A percentile compares a stretch with the other conserved stretches of the same genome.
Evolutionary conservation across 2,797 vertebrate genomes (phyloP).

Genomic region (Gastrophryne carolinensis): DNA sequence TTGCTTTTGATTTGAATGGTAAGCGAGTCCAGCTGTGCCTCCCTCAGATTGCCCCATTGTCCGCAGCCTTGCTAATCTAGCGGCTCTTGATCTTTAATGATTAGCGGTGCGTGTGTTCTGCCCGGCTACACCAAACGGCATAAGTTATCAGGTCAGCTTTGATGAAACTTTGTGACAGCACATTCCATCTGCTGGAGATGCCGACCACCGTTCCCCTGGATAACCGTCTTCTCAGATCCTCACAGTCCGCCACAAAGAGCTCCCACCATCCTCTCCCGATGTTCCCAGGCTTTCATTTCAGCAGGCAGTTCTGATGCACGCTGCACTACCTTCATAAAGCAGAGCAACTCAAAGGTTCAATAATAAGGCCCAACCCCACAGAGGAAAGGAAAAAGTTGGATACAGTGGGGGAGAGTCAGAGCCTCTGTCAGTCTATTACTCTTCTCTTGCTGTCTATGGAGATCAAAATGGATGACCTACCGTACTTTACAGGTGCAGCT

Average conservation of each 20-base stretch:
- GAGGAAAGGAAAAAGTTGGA: too few species aligned
- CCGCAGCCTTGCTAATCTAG: background rate
- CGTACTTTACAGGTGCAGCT: too few species aligned
- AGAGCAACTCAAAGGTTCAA: too few species aligned
- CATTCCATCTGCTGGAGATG: slow-evolving; percentile 37
- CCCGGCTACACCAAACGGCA: slow-evolving; percentile 1
- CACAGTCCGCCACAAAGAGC: background rate
- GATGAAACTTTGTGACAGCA: slow-evolving; percentile 39
- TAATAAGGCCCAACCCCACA: too few species aligned
- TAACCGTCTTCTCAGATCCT: slow-evolving; percentile 31
- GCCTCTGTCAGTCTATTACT: too few species aligned
- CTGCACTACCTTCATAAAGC: too few species aligned
- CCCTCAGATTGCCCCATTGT: background rate
- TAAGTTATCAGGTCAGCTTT: background rate
- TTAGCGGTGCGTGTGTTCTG: slow-evolving; percentile 15
- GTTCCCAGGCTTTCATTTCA: background rate
- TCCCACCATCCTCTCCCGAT: slow-evolving; percentile 15
- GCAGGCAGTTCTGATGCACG: background rate
- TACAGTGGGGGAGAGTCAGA: too few species aligned
- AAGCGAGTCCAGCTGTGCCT: slow-evolving; percentile 14
- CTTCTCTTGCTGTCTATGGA: too few species aligned
- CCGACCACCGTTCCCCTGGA: slow-evolving; percentile 11
- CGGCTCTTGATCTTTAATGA: slow-evolving; percentile 20
- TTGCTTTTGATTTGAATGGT: slow-evolving; percentile 40
- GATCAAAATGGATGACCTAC: too few species aligned